Conservation (phyloP, 1,140 invertebrate genomes). For the Caenorhabditis inopinata region DNA sequence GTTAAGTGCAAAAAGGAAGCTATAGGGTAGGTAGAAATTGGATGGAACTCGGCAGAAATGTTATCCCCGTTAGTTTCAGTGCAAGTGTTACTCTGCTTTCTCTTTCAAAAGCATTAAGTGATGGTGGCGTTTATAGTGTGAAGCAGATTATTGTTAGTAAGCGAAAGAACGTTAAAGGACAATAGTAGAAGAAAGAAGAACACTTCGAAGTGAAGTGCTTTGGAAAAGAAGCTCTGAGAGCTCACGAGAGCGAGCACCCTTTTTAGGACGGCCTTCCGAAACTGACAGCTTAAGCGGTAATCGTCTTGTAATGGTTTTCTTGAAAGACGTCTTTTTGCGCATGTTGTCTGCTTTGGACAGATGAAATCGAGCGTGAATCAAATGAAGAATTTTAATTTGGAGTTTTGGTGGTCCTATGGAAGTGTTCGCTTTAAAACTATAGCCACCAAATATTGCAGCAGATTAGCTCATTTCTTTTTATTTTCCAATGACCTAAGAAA, state of each 20-base stretch:
- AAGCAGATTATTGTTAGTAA: background rate
- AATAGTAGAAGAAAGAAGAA: background rate
- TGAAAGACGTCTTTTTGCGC: background rate
- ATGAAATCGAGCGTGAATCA: too few relatives aligned
- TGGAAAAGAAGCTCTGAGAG: background rate
- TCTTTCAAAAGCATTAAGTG: background rate
- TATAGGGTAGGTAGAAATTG: background rate
- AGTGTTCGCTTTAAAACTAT: too few relatives aligned
- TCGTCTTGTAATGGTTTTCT: conserved; percentile 20
- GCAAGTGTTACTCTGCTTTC: background rate
- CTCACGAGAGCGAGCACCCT: background rate
- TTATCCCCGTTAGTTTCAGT: background rate
- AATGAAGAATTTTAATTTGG: too few relatives aligned
- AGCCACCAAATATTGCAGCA: too few relatives aligned
- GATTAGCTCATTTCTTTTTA: too few relatives aligned
- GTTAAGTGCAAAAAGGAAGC: conserved; percentile 7
- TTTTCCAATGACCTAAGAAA: too few relatives aligned
- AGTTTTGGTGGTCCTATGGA: too few relatives aligned
- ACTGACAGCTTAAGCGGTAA: conserved; percentile 29
- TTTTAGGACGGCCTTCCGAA: background rate
- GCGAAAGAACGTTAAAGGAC: background rate
- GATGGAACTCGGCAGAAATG: background rate
- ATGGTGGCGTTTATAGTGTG: background rate
- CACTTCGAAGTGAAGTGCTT: background rate
- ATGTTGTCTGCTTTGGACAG: too few relatives aligned